These are phyloP conservation scores for Cerastis rubricosa DNA, from an alignment of 2,888 invertebrate species.

Conservation along the genomic window DNA sequence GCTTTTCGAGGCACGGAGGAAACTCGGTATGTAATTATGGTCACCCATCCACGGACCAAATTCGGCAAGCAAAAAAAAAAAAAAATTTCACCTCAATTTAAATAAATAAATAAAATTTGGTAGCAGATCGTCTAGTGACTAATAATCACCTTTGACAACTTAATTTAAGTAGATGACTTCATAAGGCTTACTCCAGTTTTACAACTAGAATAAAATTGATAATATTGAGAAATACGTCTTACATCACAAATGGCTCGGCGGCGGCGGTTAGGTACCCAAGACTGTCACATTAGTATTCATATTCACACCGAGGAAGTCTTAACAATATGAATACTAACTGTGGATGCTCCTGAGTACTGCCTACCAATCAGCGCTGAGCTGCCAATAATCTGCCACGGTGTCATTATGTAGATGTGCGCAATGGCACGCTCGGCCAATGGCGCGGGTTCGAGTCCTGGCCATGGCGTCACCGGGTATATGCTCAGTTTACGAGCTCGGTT, in stretches of 20 bases:
- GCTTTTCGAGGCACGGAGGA: too few relatives aligned
- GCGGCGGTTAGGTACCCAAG: neutral
- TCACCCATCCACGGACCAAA: too few relatives aligned
- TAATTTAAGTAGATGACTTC: neutral
- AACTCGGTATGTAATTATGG: too few relatives aligned
- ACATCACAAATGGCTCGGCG: neutral
- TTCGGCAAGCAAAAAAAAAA: too few relatives aligned
- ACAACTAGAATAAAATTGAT: neutral
- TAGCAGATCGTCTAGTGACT: neutral
- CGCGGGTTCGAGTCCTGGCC: constrained; percentile 12
- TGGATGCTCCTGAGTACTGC: neutral
- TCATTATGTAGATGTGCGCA: constrained; percentile 45
- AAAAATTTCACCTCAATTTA: too few relatives aligned
- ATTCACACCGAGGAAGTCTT: constrained; percentile 5
- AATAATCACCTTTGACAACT: neutral
- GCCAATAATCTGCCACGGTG: constrained; percentile 25
- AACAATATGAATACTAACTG: constrained; percentile 12
- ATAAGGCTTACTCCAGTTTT: neutral
- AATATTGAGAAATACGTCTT: neutral
- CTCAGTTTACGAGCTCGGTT: constrained; percentile 25
- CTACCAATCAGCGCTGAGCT: constrained; percentile 35
- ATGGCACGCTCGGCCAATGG: constrained; percentile 52
- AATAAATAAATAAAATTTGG: too few relatives aligned
- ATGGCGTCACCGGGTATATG: neutral
- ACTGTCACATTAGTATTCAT: constrained; percentile 35